Evolutionary conservation across 1,140 invertebrate species (phyloP), one percentile per base, ranked within the genome.

Genomic region (Atopsyche davidsoni): DNA sequence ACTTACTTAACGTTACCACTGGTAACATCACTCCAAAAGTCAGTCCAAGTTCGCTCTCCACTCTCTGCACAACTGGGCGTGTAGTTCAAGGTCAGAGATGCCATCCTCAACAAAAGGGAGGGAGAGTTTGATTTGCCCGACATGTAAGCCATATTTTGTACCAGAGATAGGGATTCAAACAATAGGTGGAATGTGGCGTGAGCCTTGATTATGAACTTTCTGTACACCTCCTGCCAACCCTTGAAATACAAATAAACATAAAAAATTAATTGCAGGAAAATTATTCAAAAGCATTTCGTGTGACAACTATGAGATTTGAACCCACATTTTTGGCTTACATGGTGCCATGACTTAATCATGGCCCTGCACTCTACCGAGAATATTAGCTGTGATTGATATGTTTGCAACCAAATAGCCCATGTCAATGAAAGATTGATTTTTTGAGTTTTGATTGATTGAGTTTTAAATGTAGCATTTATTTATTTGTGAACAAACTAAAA

Each of bases 41-140:
- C 46, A 3, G 41, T 18, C 57, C 57, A 58, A 10, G 57, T 52
- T 25, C n/a, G 17, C 13, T 53, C 43, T 17, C 43, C 38, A 32
- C 42, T 53, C 18, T 61, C 56, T 7, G 46, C 25, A 42, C 61
- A 47, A 39, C 63, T 53, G 34, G 68, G 62, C 17, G 65, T 57
- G 59, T 77, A 78, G n/a, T 68, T 67, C 35, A 79, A 62, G 50
- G 73, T 74, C 14, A 74, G 55, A 24, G 70, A 67, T 16, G 77
- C 38, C n/a, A 76, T 38, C 42, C 66, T 63, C 35, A 78, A 60
- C 7, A 69, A 59, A n/a, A 72, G 66, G 14, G 67, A 68, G 51
- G 75, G 72, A 51, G 65, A 68, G 22, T 69, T 59, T 19, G 70
- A 68, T 53, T 66, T 64, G 24, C 70, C 66, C 23, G 73, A 69